phyloP scores from a whole-genome alignment of 2,888 invertebrate genomes.

The Drosophila anomalata region DNA sequence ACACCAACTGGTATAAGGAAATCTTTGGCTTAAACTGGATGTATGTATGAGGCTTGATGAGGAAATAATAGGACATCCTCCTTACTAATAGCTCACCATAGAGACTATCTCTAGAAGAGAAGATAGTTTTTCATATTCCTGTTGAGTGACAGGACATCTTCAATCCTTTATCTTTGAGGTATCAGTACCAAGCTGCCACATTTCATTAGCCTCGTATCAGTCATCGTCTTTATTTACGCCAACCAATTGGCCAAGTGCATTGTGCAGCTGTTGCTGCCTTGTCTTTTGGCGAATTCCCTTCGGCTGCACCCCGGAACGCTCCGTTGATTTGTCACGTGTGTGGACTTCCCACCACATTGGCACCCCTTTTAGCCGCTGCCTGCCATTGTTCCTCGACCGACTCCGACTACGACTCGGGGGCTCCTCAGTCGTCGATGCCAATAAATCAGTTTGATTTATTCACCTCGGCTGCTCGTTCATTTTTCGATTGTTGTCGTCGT shows the following conservation, averaged over 20 bases:
- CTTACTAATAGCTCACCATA: neutral
- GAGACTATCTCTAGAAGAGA: neutral
- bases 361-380: conserved; percentile 34
- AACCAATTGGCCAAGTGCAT: conserved; percentile 47
- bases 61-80: neutral
- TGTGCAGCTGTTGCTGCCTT: conserved; percentile 23
- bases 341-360: conserved; percentile 48
- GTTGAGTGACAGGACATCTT: neutral
- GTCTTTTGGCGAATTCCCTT: conserved; percentile 9
- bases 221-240: conserved; percentile 27
- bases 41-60: neutral
- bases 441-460: conserved; percentile 80
- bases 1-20: conserved; percentile 53
- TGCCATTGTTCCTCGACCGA: conserved; percentile 50
- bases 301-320: conserved; percentile 18
- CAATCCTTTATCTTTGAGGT: conserved; percentile 2
- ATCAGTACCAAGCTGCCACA: conserved; percentile 47
- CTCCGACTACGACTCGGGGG: conserved; percentile 34
- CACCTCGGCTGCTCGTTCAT: conserved; percentile 58
- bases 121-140: neutral
- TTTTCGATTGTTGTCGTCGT: conserved; percentile 68
- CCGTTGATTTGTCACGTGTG: conserved; percentile 63
- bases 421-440: conserved; percentile 65
- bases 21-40: neutral
- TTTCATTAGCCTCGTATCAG: conserved; percentile 56